Evolutionary conservation across 2,797 vertebrate species (phyloP).

Genomic region (Tachyglossus aculeatus): DNA sequence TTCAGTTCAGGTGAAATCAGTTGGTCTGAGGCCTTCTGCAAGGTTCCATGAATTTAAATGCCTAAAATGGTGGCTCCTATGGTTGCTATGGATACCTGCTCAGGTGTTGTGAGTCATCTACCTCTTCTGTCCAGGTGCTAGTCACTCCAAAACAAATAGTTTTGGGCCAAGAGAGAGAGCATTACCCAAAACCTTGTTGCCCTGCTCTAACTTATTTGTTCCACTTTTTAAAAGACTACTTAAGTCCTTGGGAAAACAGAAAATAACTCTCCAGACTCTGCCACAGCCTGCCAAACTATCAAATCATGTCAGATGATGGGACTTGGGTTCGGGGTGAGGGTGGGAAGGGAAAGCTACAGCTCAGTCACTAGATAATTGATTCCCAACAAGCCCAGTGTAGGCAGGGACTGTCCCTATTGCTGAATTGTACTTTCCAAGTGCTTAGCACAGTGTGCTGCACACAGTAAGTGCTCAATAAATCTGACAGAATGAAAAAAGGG

Average conservation of each 20-base stretch:
- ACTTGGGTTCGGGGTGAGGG: not conserved
- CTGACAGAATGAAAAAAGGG: too few species aligned
- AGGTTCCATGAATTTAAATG: not conserved
- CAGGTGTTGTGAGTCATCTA: not conserved
- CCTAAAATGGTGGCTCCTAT: too few species aligned
- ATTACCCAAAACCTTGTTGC: too few species aligned
- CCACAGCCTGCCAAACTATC: slow-evolving; percentile 31
- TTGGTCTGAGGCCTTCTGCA: not conserved
- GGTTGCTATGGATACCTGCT: slow-evolving; percentile 30
- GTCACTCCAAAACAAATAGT: not conserved
- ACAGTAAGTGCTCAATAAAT: too few species aligned
- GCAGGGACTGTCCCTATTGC: too few species aligned
- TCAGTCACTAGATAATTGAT: not conserved
- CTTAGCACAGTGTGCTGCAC: too few species aligned
- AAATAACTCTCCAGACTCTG: slow-evolving; percentile 47
- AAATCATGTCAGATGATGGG: not conserved
- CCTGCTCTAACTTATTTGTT: too few species aligned
- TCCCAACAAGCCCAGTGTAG: not conserved
- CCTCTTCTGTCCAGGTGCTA: not conserved
- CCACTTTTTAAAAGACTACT: too few species aligned
- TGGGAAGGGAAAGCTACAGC: not conserved
- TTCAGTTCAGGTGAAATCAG: not conserved
- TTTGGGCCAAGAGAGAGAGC: not conserved
- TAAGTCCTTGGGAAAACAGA: slow-evolving; percentile 61
- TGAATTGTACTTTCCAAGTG: too few species aligned